Evolutionary conservation across 1,140 invertebrate species (phyloP).

Genomic region (Chymomyza costata): DNA sequence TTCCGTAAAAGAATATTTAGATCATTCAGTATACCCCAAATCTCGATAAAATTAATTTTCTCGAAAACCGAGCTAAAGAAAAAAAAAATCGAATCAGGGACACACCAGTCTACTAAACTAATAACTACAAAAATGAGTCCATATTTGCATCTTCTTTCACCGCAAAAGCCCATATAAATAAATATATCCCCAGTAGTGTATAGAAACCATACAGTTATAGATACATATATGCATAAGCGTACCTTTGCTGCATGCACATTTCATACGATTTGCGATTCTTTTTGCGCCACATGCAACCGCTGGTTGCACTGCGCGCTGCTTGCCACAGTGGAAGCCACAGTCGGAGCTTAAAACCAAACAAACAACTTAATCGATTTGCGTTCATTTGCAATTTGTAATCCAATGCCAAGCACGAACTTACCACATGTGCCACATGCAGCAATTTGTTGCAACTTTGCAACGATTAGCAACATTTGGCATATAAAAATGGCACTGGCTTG

Average conservation of each 20-base stretch:
- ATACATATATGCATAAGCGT: no score
- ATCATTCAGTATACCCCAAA: no score
- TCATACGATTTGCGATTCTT: constrained; percentile 44
- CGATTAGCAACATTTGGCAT: constrained; percentile 45
- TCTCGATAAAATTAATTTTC: no score
- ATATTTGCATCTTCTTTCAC: no score
- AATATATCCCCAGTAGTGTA: no score
- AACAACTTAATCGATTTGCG: constrained; percentile 72
- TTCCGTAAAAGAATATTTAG: no score
- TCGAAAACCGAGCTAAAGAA: no score
- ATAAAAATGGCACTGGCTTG: constrained; percentile 54
- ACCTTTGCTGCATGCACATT: constrained; percentile 50
- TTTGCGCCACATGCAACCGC: constrained; percentile 1
- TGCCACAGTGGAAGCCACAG: constrained; percentile 1
- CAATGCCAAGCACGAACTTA: constrained; percentile 26
- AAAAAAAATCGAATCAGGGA: no score
- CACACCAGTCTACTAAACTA: no score
- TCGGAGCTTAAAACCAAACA: constrained; percentile 19
- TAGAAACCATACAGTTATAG: no score
- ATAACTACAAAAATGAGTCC: no score
- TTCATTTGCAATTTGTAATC: constrained; percentile 73
- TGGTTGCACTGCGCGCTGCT: not conserved
- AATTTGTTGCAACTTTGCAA: constrained; percentile 71
- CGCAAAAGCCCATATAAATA: no score
- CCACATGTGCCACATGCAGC: constrained; percentile 58